Evolutionary conservation across 2,888 invertebrate species (phyloP).

Genomic region (Thysanoteuthis rhombus): DNA sequence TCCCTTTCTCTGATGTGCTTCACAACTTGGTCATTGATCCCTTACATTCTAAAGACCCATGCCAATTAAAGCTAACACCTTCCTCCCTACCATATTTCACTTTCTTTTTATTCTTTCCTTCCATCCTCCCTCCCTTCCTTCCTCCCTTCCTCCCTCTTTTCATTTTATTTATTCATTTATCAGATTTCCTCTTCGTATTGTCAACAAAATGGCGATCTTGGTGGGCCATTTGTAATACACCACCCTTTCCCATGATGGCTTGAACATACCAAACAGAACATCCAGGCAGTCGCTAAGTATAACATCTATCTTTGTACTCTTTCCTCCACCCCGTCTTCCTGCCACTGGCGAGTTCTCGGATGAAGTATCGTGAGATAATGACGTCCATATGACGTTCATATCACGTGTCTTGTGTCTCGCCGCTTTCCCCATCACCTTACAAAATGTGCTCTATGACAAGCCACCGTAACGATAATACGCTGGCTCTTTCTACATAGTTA

Average conservation of each 20-base stretch:
- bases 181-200: background rate
- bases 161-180: background rate
- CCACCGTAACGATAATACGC: background rate
- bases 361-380: conserved; percentile 12
- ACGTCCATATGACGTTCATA: background rate
- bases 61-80: background rate
- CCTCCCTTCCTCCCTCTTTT: too few species aligned
- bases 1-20: too few species aligned
- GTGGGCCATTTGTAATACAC: background rate
- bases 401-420: background rate
- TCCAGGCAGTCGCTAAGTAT: background rate
- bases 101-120: too few species aligned
- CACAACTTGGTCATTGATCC: background rate
- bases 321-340: background rate
- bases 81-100: too few species aligned
- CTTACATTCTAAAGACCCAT: background rate
- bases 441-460: background rate
- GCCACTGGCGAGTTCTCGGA: background rate
- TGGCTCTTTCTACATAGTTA: background rate
- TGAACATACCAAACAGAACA: background rate
- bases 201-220: background rate
- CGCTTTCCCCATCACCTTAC: background rate
- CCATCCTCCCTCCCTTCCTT: too few species aligned
- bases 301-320: too few species aligned
- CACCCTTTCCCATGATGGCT: background rate